These are phyloP conservation scores for Dilophus febrilis DNA, from an alignment of 2,888 invertebrate genomes.

Conservation along the genomic window DNA sequence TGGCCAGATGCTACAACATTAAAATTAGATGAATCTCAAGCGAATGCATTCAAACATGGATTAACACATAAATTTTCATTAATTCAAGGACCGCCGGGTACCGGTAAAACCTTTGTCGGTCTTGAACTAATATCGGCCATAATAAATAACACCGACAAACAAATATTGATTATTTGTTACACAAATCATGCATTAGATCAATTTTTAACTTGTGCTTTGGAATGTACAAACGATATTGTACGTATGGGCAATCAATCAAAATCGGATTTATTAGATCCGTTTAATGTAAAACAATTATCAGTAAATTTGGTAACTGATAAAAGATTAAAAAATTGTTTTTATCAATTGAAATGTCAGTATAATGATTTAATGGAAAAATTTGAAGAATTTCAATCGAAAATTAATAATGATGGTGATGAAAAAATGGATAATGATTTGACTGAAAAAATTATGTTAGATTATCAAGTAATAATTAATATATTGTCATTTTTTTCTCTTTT, in stretches of 20 bases:
- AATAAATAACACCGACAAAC: constrained; percentile 39
- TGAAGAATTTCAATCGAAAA: constrained; percentile 19
- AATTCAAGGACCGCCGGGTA: constrained; percentile 69
- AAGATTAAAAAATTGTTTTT: constrained; percentile 19
- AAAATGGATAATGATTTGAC: constrained; percentile 16
- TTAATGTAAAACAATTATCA: constrained; percentile 26
- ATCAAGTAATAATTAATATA: constrained; percentile 14
- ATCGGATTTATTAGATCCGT: constrained; percentile 35
- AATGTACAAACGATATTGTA: constrained; percentile 40
- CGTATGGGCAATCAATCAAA: constrained; percentile 55
- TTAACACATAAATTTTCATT: constrained; percentile 54
- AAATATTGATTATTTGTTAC: constrained; percentile 60
- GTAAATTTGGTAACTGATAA: constrained; percentile 11
- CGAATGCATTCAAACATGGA: constrained; percentile 46
- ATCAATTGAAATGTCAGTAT: constrained; percentile 19
- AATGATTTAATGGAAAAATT: constrained; percentile 15
- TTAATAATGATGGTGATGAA: constrained; percentile 20
- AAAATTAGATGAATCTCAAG: constrained; percentile 47
- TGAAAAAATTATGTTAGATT: constrained; percentile 10
- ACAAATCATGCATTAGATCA: constrained; percentile 81
- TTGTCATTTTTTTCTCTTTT: constrained; percentile 17
- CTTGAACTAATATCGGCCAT: constrained; percentile 53
- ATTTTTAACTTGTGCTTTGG: constrained; percentile 53
- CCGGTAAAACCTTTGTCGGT: constrained; percentile 70
- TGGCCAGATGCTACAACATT: constrained; percentile 35